These are phyloP conservation scores for Lasioglossum calceatum DNA, from an alignment of 2,888 invertebrate genomes.

Conservation along the genomic window DNA sequence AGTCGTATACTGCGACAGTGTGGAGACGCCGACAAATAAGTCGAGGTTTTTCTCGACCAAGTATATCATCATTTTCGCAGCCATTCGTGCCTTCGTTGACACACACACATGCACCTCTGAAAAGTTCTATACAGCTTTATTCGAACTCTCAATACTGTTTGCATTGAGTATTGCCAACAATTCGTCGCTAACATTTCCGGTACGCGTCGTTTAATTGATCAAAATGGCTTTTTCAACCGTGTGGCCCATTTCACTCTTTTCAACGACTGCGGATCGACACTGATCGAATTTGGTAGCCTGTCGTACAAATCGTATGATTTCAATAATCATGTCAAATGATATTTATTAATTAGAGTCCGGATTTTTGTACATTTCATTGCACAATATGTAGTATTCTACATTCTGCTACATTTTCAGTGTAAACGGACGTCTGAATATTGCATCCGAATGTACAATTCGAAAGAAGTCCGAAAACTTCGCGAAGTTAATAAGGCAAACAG, in stretches of 20 bases:
- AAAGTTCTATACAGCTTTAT: conserved; percentile 58
- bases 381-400: not conserved
- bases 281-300: too few relatives aligned
- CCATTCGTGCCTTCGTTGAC: conserved; percentile 19
- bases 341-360: too few relatives aligned
- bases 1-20: conserved; percentile 41
- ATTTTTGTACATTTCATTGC: too few relatives aligned
- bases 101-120: conserved; percentile 7
- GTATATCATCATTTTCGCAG: conserved; percentile 68
- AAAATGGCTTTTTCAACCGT: conserved; percentile 25
- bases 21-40: conserved; percentile 66
- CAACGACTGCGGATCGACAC: not conserved
- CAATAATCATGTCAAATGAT: too few relatives aligned
- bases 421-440: not conserved
- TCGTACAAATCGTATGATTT: too few relatives aligned
- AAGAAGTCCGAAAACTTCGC: not conserved
- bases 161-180: conserved; percentile 53
- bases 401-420: not conserved
- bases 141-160: conserved; percentile 51
- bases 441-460: not conserved
- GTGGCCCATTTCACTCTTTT: conserved; percentile 18
- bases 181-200: conserved; percentile 21
- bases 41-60: conserved; percentile 64
- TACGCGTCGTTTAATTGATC: conserved; percentile 47
- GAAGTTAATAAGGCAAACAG: not conserved